phyloP scores from a whole-genome alignment of 2,888 invertebrate species.

The Platycheirus rosarum region DNA sequence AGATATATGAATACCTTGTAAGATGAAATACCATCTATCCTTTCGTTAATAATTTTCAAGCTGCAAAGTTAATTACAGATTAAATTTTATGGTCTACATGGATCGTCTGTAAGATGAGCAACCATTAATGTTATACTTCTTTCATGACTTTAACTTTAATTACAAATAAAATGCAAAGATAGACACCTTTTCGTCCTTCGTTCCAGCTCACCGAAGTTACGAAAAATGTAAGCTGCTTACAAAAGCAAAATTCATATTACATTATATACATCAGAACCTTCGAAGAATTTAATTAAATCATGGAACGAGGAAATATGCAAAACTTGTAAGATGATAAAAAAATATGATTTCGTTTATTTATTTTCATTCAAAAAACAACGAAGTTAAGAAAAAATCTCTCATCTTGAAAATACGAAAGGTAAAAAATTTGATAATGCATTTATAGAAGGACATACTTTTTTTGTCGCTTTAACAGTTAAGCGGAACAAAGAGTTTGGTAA shows the following conservation, averaged over 20 bases:
- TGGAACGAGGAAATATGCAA: conserved; percentile 1
- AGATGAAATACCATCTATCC: not conserved
- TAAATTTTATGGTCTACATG: conserved; percentile 41
- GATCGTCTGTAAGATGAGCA: conserved; percentile 12
- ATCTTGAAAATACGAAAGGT: too few relatives aligned
- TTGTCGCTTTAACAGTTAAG: too few relatives aligned
- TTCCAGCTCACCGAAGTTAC: not conserved
- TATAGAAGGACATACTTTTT: too few relatives aligned
- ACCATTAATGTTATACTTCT: conserved; percentile 35
- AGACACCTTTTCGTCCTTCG: conserved; percentile 17
- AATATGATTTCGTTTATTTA: too few relatives aligned
- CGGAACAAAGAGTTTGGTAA: too few relatives aligned
- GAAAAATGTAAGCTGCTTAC: conserved; percentile 11
- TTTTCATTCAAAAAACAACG: too few relatives aligned
- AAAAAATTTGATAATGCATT: too few relatives aligned
- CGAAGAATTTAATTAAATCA: conserved; percentile 17
- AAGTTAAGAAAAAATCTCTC: too few relatives aligned
- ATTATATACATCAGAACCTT: not conserved
- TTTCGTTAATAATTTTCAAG: not conserved
- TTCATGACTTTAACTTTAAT: conserved; percentile 47
- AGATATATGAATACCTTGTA: too few relatives aligned
- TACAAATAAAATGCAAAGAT: conserved; percentile 28
- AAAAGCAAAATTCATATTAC: conserved; percentile 3
- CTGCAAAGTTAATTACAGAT: conserved; percentile 53
- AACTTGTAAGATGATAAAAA: too few relatives aligned